Conservation (phyloP, 2,888 invertebrate genomes). For the Cephus runcator region DNA sequence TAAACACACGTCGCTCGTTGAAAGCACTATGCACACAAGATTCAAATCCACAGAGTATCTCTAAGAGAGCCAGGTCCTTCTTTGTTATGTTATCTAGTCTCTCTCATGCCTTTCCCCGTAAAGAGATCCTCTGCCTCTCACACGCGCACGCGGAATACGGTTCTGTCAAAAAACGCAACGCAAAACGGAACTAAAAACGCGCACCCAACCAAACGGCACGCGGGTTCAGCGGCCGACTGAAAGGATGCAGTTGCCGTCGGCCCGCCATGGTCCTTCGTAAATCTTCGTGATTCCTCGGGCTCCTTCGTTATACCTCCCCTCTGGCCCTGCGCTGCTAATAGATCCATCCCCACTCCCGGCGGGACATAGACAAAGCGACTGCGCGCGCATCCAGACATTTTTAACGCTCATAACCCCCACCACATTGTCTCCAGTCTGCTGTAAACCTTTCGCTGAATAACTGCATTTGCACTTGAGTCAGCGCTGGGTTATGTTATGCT, state of each 20-base stretch:
- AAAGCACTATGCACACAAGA: conserved; percentile 5
- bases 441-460: neutral
- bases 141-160: conserved; percentile 4
- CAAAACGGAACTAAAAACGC: conserved; percentile 3
- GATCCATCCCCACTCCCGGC: conserved; percentile 36
- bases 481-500: neutral
- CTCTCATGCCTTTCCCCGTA: neutral
- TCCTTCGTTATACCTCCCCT: conserved; percentile 39
- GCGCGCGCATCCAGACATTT: conserved; percentile 53
- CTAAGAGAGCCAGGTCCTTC: neutral
- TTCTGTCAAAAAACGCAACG: conserved; percentile 4
- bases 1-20: conserved; percentile 28
- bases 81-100: neutral
- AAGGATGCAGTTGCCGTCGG: conserved; percentile 63
- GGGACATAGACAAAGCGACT: conserved; percentile 57
- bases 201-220: conserved; percentile 50
- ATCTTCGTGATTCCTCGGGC: conserved; percentile 46
- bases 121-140: neutral
- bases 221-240: conserved; percentile 66
- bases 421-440: neutral
- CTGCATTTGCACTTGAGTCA: neutral
- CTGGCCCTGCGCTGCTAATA: neutral
- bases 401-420: neutral
- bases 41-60: neutral
- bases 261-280: conserved; percentile 55